These are phyloP conservation scores for Papilio demoleus DNA, from an alignment of 2,888 invertebrate genomes.

Conservation along the genomic window DNA sequence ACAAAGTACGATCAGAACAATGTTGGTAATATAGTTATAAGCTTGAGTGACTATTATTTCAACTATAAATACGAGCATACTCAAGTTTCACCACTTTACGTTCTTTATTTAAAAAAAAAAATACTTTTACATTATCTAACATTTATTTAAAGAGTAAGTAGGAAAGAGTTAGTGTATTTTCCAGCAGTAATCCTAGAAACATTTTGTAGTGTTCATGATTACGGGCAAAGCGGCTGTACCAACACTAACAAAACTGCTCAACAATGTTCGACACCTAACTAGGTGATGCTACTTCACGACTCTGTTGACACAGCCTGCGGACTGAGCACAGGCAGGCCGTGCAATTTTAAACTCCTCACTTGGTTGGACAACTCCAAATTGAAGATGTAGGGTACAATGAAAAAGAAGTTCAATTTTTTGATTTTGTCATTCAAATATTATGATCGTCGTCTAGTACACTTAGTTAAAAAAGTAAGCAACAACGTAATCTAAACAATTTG, in stretches of 20 bases:
- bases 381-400: slow-evolving; percentile 6
- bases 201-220: slow-evolving; percentile 54
- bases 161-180: slow-evolving; percentile 8
- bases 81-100: too few species aligned
- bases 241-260: slow-evolving; percentile 69
- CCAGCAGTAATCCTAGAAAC: slow-evolving; percentile 15
- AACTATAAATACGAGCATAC: not conserved
- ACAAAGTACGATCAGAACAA: not conserved
- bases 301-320: slow-evolving; percentile 67
- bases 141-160: too few species aligned
- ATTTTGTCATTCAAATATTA: not conserved
- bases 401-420: not conserved
- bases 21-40: not conserved
- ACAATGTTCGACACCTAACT: slow-evolving; percentile 76
- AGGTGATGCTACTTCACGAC: slow-evolving; percentile 67
- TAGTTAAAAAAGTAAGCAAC: too few species aligned
- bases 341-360: slow-evolving; percentile 74
- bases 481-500: not conserved
- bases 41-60: not conserved
- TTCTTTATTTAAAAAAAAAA: too few species aligned
- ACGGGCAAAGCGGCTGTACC: slow-evolving; percentile 55
- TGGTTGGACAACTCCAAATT: slow-evolving; percentile 64
- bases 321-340: slow-evolving; percentile 65
- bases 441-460: not conserved
- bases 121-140: too few species aligned